Evolutionary conservation across 2,113 vertebrate genomes (phyloP), one percentile per base, ranked within the genome.

Genomic region (Heterotis niloticus): DNA sequence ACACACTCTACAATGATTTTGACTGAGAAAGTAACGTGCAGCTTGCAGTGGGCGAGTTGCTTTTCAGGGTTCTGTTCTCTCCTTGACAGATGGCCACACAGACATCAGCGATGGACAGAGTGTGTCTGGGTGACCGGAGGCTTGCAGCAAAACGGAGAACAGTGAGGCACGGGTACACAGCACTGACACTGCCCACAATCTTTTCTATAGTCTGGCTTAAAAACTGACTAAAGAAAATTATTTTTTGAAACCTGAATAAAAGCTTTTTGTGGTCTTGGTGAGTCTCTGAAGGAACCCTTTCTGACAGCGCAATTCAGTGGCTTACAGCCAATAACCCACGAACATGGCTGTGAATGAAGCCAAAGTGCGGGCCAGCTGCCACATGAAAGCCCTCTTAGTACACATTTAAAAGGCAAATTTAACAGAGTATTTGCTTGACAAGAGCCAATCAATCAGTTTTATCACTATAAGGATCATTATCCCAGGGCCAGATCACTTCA

Each of bases 321-420:
- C n/a, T n/a, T n/a, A n/a, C n/a, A n/a, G n/a, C n/a, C n/a, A n/a
- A n/a, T n/a, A n/a, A n/a, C n/a, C n/a, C n/a, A n/a, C n/a, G 7
- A 44, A 44, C 34, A 44, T 44, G 34, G 34, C 34, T 44, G 34
- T 44, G 34, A 44, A 44, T 4, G 34, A 44, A 44, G 34, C 34
- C 7, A 7, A 44, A 44, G 34, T 44, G 34, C 34, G 7, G 34
- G 34, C 34, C 34, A 44, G 34, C 34, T 4, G 7, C 34, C 34
- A 23, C 72, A 54, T 24, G 72, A 26, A 59, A 26, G 24, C 23
- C 26, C 28, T 18, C 29, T 75, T 75, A 13, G 18, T 77, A 20
- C 26, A 26, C 26, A 75, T 65, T 74, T 79, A 52, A 66, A 60
- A 79, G 34, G 62, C 71, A 79, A 79, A 79, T 56, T 10, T 4